Evolutionary conservation across 2,797 vertebrate species (phyloP), one percentile per base, ranked within the genome.

Genomic region (Neosalanx taihuensis): DNA sequence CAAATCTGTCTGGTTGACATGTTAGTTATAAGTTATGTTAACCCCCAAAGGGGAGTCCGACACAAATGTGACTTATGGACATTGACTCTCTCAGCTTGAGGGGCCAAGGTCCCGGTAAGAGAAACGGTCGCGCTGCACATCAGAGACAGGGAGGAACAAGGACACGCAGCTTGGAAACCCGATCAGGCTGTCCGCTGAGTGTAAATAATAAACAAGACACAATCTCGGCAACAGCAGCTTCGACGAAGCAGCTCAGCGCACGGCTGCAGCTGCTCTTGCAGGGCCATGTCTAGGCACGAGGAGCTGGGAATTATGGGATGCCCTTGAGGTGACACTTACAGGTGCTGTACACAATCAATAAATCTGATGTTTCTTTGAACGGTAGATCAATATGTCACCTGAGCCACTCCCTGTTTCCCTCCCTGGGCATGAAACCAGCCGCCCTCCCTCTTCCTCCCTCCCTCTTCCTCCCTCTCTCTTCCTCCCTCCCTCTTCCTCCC

Each of bases 181-280:
- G 85, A 93, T 91, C 89, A 83, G 49, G 67, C 83, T 74, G 84
- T 87, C 82, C 81, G 72, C 87, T 46, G 83, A 81, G 86, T 72
- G 84, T 92, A 91, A 92, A 91, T 91, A 91, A 93, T 93, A 84
- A 89, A 93, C 77, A 88, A 83, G 88, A 84, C 75, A 83, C 82
- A 86, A 85, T 85, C 79, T 85, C 70, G 4, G 72, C 23, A 0
- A 74, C 4, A 12, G n/a, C 20, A 59, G 7, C 60, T 13, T 46
- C 59, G 80, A 67, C 12, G 6, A 62, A 57, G 61, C 31, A n/a
- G 67, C n/a, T 66, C 58, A 30, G 3, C 68, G 33, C 68, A 60
- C 33, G 23, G 23, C 41, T 6, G 10, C 68, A 23, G 79, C 63
- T 71, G 23, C 49, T 51, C 62, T 57, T 46, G 46, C 68, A 61